Conservation (phyloP, 2,888 invertebrate genomes). For the Nezara viridula region DNA sequence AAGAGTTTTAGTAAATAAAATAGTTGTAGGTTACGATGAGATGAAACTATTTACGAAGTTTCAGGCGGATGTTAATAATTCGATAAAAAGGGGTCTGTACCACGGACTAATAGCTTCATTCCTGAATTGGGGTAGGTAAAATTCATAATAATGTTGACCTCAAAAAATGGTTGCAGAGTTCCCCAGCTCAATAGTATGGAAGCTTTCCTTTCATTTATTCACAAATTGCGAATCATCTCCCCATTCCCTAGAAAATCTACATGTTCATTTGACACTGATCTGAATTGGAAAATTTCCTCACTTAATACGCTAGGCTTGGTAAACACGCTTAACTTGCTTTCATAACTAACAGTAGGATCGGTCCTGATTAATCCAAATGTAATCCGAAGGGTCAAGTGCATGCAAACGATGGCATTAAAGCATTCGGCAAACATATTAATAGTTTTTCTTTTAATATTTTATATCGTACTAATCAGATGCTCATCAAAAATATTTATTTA, state of each 20-base stretch:
- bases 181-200: not conserved
- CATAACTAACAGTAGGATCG: not conserved
- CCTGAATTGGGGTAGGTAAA: not conserved
- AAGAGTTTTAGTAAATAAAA: too few species aligned
- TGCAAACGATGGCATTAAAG: too few species aligned
- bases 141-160: not conserved
- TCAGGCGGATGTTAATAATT: too few species aligned
- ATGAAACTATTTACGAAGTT: too few species aligned
- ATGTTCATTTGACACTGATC: not conserved
- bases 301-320: not conserved
- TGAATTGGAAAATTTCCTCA: not conserved
- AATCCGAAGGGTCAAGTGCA: not conserved
- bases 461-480: too few species aligned
- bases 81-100: too few species aligned
- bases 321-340: not conserved
- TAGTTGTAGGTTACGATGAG: too few species aligned
- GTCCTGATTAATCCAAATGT: not conserved
- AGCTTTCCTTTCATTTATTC: not conserved
- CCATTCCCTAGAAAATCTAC: not conserved
- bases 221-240: not conserved
- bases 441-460: too few species aligned
- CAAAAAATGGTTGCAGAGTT: not conserved
- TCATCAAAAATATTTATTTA: too few species aligned
- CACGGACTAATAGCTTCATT: too few species aligned
- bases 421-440: too few species aligned